Evolutionary conservation across 2,797 vertebrate genomes (phyloP), one percentile per base, ranked within the genome.

Genomic region (Esox masquinongy): DNA sequence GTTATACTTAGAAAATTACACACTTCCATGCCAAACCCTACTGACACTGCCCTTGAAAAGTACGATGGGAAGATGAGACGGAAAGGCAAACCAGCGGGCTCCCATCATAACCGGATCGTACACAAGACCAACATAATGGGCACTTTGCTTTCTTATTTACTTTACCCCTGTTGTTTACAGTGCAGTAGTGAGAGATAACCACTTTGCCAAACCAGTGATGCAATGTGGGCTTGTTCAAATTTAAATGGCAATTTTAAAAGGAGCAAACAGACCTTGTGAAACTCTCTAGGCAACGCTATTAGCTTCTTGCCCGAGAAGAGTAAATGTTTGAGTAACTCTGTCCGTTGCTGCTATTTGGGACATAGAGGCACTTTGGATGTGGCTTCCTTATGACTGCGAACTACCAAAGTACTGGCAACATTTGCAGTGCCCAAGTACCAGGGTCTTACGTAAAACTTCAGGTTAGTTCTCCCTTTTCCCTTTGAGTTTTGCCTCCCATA

Each of bases 1-100:
- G 87, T 90, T 94, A 94, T 90, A 93, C 88, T 93, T 93, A 94
- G 93, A 91, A 92, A 93, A 94, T 93, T 88, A 93, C 90, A 94
- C 84, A 83, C 77, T 88, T 83, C 73, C 70, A 76, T 86, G 87
- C 89, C 92, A 92, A 86, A 77, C 78, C 71, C 63, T 79, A 77
- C 84, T 80, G 85, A 85, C 72, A 84, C 68, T 68, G 76, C 83
- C 80, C 85, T 80, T 47, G 72, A 79, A 76, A 73, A 77, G 75
- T 66, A 79, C 70, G 31, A 29, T 63, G 50, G n/a, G 69, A 79
- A 36, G 77, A 77, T 75, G 67, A 78, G 26, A 82, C 17, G 73
- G 66, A 82, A 72, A 85, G 77, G 77, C 73, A 77, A n/a, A 4
- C 56, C 4, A 34, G 26, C 43, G 36, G n/a, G 56, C 34, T 59